Evolutionary conservation across 2,113 vertebrate genomes (phyloP).

Genomic region (Apteryx mantelli): DNA sequence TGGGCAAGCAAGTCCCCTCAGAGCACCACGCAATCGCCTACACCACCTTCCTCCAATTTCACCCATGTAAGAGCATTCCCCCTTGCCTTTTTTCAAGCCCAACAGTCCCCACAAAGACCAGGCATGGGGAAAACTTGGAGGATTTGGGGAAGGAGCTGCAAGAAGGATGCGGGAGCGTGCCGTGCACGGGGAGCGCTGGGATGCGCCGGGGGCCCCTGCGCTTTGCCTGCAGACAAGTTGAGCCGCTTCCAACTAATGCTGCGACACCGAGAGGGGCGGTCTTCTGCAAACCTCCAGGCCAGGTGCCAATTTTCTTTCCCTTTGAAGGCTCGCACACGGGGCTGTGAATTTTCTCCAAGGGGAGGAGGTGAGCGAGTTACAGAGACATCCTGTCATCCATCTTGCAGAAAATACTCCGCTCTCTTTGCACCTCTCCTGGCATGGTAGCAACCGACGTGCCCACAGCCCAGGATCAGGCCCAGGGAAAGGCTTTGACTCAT

Average conservation of each 20-base stretch:
- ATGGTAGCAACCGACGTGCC: neutral
- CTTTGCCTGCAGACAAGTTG: neutral
- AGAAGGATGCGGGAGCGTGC: rapidly evolving
- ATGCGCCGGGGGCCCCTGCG: neutral
- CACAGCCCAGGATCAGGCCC: neutral
- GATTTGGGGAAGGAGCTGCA: neutral
- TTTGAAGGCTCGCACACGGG: neutral
- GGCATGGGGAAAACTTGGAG: rapidly evolving
- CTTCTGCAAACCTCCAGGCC: conserved; percentile 18
- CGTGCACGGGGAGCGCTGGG: rapidly evolving
- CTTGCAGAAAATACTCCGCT: conserved; percentile 42
- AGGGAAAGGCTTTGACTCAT: conserved; percentile 9
- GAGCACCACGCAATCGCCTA: neutral
- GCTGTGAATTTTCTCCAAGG: conserved; percentile 15
- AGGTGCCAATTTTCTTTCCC: conserved; percentile 12
- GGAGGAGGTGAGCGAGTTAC: neutral
- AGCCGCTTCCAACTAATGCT: neutral
- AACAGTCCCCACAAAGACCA: neutral
- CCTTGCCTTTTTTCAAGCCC: neutral
- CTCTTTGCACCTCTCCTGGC: neutral
- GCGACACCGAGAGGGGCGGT: neutral
- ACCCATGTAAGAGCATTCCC: rapidly evolving
- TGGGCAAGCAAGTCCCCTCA: neutral
- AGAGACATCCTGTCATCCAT: conserved; percentile 54
- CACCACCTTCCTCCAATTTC: rapidly evolving